Base-by-base conservation (phyloP, 2,888 invertebrate genomes). In the Xestia ashworthii region DNA sequence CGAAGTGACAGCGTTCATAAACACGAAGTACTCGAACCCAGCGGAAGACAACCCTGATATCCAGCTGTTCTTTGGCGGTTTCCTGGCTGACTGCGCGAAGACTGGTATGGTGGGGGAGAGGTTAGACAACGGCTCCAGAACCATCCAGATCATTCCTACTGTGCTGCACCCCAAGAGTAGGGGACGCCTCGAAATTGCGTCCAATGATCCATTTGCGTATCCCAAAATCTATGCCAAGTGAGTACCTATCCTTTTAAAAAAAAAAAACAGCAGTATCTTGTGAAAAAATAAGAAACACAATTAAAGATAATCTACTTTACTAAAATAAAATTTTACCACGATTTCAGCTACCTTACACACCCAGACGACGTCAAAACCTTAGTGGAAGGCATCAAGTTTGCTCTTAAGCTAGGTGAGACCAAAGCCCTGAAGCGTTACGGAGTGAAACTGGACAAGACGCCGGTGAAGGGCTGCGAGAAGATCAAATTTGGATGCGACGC, bases 181-280 rank as follows among this genome's bases (percentile, higher is more conserved):
- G 16, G 99, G 99, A 0, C 97, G 97, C 53, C 93, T 98, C 6
- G 98, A 98, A 85, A 97, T 99, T 46, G 97, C 97, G 81, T 98
- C 98, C 16, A 97, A 97, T 70, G 98, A 99, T 94, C 99, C 99
- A 0, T 95, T 98, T 68, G 98, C 97, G 2, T 97, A 98, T 86
- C 99, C 99, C 0, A 97, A 98, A 89, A 99, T 99, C 76, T 98
- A 98, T 90, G 98, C 98, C 50, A 98, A 98, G 95, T 98, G 97
- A 91, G 96, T 97, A n/a, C 1, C 44, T n/a, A 22, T 14, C 62
- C 32, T 50, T 62, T 5, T 22, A 16, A n/a, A 25, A 19, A 6
- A 32, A 25, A 19, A 6, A 32, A 25, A 41, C 11, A 48, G 5
- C 32, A 44, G 1, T 25, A 8, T 32, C 22, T 22, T 5, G 12